These are phyloP conservation scores for Albula glossodonta DNA, from an alignment of 2,113 vertebrate species.

Conservation along the genomic window DNA sequence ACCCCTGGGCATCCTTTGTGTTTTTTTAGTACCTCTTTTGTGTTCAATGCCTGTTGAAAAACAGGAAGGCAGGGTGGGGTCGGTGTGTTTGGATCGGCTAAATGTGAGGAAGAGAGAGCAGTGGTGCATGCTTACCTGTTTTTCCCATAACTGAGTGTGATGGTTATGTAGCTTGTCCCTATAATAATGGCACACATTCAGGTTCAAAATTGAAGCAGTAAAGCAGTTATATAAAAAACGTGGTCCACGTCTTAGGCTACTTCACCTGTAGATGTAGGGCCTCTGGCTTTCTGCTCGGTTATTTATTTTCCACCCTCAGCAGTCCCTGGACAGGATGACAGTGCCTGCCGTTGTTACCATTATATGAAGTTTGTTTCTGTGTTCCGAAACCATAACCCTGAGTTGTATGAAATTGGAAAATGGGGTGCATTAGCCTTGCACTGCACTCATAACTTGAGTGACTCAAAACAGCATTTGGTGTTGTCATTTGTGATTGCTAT, in stretches of 20 bases:
- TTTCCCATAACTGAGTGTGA: neutral
- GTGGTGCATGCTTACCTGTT: neutral
- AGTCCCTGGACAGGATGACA: neutral
- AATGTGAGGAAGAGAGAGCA: neutral
- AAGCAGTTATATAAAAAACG: neutral
- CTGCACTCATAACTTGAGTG: slow-evolving; percentile 25
- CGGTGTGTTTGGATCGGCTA: neutral
- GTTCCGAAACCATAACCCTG: neutral
- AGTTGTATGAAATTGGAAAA: neutral
- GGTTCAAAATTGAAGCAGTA: neutral
- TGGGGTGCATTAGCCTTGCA: slow-evolving; percentile 16
- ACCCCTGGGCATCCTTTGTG: too few species aligned
- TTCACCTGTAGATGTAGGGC: neutral
- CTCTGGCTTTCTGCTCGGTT: neutral
- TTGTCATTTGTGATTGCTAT: neutral
- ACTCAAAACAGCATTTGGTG: slow-evolving; percentile 16
- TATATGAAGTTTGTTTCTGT: neutral
- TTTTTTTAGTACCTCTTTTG: too few species aligned
- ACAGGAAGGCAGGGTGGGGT: neutral
- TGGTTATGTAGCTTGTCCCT: neutral
- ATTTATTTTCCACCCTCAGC: neutral
- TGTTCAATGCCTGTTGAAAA: neutral
- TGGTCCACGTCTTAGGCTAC: neutral
- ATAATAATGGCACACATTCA: neutral
- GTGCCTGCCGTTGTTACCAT: neutral